Conservation (phyloP, 2,888 invertebrate species). For the Eupsilia transversa region DNA sequence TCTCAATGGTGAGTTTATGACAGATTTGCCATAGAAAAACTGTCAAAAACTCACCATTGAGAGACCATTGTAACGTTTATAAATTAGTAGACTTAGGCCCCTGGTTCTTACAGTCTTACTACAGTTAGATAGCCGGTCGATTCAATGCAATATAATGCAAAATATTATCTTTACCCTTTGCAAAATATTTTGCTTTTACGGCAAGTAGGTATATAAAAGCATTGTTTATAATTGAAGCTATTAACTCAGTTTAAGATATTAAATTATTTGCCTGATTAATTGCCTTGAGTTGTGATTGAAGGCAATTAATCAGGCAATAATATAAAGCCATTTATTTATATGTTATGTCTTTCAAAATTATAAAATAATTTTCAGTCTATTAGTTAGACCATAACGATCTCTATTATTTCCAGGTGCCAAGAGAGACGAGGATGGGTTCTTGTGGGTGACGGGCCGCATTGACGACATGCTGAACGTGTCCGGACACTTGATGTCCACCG, state of each 20-base stretch:
- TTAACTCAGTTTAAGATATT: not conserved
- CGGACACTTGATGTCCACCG: slow-evolving; percentile 99
- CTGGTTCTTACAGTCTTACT: not conserved
- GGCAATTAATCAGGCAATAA: too few species aligned
- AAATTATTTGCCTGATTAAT: not conserved
- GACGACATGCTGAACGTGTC: slow-evolving; percentile 99
- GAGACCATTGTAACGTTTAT: too few species aligned
- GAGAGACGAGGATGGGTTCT: slow-evolving; percentile 97
- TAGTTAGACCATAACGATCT: not conserved
- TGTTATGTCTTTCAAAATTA: not conserved
- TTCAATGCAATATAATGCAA: slow-evolving; percentile 3
- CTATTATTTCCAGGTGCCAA: slow-evolving; percentile 92
- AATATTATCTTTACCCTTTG: slow-evolving; percentile 32
- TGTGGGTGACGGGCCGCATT: slow-evolving; percentile 99
- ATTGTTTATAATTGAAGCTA: not conserved
- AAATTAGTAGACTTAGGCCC: too few species aligned
- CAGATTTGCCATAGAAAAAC: too few species aligned
- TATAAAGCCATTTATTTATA: not conserved
- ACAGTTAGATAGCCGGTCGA: not conserved
- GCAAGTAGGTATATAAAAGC: not conserved
- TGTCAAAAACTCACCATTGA: too few species aligned
- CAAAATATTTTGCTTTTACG: slow-evolving; percentile 25
- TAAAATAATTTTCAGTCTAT: not conserved
- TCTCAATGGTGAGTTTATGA: too few species aligned
- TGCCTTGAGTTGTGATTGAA: too few species aligned